Evolutionary conservation across 2,888 invertebrate genomes (phyloP).

Genomic region (Vanessa cardui): DNA sequence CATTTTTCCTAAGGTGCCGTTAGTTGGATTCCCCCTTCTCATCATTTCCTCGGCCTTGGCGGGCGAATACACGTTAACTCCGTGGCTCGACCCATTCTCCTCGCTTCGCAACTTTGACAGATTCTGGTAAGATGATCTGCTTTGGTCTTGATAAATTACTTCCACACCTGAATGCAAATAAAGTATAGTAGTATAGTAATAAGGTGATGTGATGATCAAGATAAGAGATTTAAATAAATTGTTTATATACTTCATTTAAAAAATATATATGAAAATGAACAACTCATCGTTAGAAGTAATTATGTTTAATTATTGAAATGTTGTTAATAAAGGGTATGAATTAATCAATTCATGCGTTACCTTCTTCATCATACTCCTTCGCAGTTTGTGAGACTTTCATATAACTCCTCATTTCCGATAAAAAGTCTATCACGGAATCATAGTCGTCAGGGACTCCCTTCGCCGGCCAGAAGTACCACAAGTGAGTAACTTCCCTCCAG

Average conservation of each 20-base stretch:
- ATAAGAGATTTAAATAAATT: too few relatives aligned
- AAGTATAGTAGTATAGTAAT: too few relatives aligned
- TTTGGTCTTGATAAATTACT: slow-evolving; percentile 76
- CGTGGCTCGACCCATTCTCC: slow-evolving; percentile 64
- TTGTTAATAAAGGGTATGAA: too few relatives aligned
- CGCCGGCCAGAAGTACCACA: slow-evolving; percentile 98
- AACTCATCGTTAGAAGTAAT: too few relatives aligned
- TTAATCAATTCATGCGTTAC: too few relatives aligned
- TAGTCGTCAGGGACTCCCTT: slow-evolving; percentile 93
- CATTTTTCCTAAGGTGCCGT: slow-evolving; percentile 72
- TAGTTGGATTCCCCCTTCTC: slow-evolving; percentile 55
- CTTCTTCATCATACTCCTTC: slow-evolving; percentile 80
- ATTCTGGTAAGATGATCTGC: slow-evolving; percentile 70
- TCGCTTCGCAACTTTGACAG: slow-evolving; percentile 68
- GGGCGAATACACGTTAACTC: slow-evolving; percentile 75
- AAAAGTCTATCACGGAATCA: slow-evolving; percentile 92
- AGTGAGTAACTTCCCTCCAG: slow-evolving; percentile 93
- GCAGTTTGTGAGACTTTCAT: slow-evolving; percentile 78
- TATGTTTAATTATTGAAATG: too few relatives aligned
- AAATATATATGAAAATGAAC: too few relatives aligned
- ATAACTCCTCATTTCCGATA: slow-evolving; percentile 89
- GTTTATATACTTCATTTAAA: too few relatives aligned
- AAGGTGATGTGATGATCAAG: too few relatives aligned
- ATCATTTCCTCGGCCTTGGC: slow-evolving; percentile 71
- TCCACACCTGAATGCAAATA: slow-evolving; percentile 60